Percentiles rank a stretch among this genome's conserved stretches.
Evolutionary conservation across 2,888 invertebrate genomes (phyloP).

Genomic region (Gymnosoma rotundatum): DNA sequence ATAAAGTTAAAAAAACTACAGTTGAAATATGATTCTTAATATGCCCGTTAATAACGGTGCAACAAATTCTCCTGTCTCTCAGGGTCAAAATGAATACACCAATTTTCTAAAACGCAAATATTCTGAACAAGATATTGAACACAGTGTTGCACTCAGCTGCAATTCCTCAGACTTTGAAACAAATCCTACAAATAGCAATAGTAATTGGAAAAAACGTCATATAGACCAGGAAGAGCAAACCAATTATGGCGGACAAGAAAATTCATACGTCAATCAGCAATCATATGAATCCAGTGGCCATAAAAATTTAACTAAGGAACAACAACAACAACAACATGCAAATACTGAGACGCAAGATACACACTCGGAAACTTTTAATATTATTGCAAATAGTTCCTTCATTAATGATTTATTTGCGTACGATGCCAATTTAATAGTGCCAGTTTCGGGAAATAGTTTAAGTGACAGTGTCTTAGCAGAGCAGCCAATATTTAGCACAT

Average conservation of each 20-base stretch:
- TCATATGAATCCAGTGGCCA: background rate
- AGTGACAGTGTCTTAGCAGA: slow-evolving; percentile 58
- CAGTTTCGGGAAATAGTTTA: slow-evolving; percentile 66
- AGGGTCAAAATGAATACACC: slow-evolving; percentile 71
- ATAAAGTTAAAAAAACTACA: background rate
- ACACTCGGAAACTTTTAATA: slow-evolving; percentile 68
- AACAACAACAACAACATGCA: background rate
- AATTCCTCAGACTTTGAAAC: slow-evolving; percentile 23
- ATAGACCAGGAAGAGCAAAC: slow-evolving; percentile 63
- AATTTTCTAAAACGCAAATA: slow-evolving; percentile 80
- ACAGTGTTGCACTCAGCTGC: background rate
- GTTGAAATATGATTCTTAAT: slow-evolving; percentile 76
- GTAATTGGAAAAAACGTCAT: slow-evolving; percentile 78
- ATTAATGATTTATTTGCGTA: slow-evolving; percentile 80
- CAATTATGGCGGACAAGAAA: slow-evolving; percentile 23
- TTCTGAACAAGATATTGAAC: slow-evolving; percentile 66
- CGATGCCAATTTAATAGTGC: slow-evolving; percentile 78
- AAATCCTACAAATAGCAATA: slow-evolving; percentile 49
- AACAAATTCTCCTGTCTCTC: slow-evolving; percentile 46
- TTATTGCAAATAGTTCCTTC: slow-evolving; percentile 74
- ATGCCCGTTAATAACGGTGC: slow-evolving; percentile 73
- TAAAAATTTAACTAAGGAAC: background rate
- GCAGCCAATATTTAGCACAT: slow-evolving; percentile 69
- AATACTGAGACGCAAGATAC: slow-evolving; percentile 53
- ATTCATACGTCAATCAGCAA: slow-evolving; percentile 10